phyloP scores from a whole-genome alignment of 2,888 invertebrate genomes.

The Drosophila kanekoi region DNA sequence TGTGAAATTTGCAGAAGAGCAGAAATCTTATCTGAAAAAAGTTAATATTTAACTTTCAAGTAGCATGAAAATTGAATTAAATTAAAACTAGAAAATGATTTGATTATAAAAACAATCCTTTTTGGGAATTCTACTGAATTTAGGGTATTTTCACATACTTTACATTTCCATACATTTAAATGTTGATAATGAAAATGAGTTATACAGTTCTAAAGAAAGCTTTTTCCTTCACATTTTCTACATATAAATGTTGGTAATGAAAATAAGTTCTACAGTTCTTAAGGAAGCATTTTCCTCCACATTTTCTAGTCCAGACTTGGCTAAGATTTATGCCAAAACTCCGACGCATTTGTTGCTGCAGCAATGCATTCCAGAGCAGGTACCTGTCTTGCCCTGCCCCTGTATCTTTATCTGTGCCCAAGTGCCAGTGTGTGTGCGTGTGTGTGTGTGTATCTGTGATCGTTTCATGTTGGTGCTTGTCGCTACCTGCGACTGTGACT shows the following conservation, averaged over 20 bases:
- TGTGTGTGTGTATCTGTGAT: slow-evolving; percentile 51
- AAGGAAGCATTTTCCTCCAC: too few relatives aligned
- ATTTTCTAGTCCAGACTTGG: slow-evolving; percentile 19
- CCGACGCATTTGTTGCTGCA: slow-evolving; percentile 63
- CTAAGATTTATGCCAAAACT: slow-evolving; percentile 64
- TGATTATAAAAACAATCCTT: too few relatives aligned
- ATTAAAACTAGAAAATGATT: too few relatives aligned
- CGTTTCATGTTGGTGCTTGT: slow-evolving; percentile 43
- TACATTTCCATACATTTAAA: background rate
- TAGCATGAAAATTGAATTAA: too few relatives aligned
- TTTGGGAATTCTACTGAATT: too few relatives aligned
- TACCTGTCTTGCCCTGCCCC: slow-evolving; percentile 70
- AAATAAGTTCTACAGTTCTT: background rate
- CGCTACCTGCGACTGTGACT: slow-evolving; percentile 64
- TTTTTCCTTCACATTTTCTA: background rate
- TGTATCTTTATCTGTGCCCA: slow-evolving; percentile 47
- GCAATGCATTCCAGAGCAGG: slow-evolving; percentile 73
- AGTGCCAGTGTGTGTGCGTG: slow-evolving; percentile 23
- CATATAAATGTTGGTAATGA: background rate
- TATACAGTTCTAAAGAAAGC: too few relatives aligned
- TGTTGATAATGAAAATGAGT: background rate
- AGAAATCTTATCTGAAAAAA: too few relatives aligned
- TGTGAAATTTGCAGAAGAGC: too few relatives aligned
- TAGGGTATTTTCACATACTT: background rate
- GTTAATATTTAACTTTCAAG: too few relatives aligned